phyloP scores from a whole-genome alignment of 1,140 invertebrate species.

The Pseudachorutes palmiensis region DNA sequence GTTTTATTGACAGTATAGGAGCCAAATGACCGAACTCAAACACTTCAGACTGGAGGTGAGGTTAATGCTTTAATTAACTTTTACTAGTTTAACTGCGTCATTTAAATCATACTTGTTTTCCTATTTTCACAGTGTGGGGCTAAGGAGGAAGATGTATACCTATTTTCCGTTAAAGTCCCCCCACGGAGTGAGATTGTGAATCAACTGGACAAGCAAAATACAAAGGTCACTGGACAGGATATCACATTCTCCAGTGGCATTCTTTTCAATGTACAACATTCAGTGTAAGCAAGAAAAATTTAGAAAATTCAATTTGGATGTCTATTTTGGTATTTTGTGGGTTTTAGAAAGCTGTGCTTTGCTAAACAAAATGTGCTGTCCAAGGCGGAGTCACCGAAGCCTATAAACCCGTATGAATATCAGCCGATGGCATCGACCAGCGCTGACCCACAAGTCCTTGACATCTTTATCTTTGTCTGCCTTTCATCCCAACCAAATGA shows the following conservation, averaged over 20 bases:
- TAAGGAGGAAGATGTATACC: constrained; percentile 16
- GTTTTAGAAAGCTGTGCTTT: constrained; percentile 23
- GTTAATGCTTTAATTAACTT: neutral
- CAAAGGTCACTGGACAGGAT: constrained; percentile 2
- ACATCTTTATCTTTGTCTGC: constrained; percentile 15
- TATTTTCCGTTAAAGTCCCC: constrained; percentile 28
- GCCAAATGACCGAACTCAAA: neutral
- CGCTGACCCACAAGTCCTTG: constrained; percentile 2
- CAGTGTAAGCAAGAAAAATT: constrained; percentile 19
- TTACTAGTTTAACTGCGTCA: neutral
- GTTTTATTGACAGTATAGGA: too few species aligned
- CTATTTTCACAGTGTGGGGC: neutral
- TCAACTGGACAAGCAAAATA: constrained; percentile 8
- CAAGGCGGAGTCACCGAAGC: constrained; percentile 12
- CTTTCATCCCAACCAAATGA: constrained; percentile 1
- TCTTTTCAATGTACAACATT: constrained; percentile 15
- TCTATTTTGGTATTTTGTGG: neutral
- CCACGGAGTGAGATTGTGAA: neutral
- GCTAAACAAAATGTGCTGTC: neutral
- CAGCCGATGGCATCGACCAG: constrained; percentile 1
- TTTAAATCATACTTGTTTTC: neutral
- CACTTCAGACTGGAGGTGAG: constrained; percentile 8
- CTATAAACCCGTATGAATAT: constrained; percentile 14
- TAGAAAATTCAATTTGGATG: neutral
- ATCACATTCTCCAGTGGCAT: constrained; percentile 23